Percentiles rank a stretch among this genome's conserved stretches.
Conservation (phyloP, 2,888 invertebrate species). For the Seira musarum region DNA sequence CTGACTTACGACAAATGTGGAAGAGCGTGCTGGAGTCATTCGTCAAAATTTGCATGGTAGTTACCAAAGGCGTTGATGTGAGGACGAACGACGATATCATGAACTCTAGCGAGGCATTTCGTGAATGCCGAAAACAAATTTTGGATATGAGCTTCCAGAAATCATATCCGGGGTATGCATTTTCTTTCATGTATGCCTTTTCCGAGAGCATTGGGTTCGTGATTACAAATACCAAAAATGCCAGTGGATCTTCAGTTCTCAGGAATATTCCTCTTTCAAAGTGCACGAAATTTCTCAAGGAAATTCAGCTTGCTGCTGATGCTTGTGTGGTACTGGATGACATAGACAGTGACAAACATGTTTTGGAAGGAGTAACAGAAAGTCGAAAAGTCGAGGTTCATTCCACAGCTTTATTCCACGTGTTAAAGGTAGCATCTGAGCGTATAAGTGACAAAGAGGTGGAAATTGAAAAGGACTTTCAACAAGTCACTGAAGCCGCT, state of each 20-base stretch:
- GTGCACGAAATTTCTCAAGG: slow-evolving; percentile 46
- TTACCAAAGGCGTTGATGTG: slow-evolving; percentile 9
- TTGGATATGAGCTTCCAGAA: slow-evolving; percentile 44
- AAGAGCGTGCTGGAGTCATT: slow-evolving; percentile 42
- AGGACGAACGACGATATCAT: slow-evolving; percentile 9
- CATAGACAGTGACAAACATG: slow-evolving; percentile 26
- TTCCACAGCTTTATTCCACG: slow-evolving; percentile 33
- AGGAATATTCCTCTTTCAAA: slow-evolving; percentile 13
- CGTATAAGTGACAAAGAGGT: slow-evolving; percentile 26
- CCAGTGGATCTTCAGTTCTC: background rate
- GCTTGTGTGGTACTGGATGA: slow-evolving; percentile 41
- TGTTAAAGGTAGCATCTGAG: slow-evolving; percentile 26
- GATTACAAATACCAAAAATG: slow-evolving; percentile 18
- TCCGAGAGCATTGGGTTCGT: slow-evolving; percentile 30
- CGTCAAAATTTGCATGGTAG: slow-evolving; percentile 41
- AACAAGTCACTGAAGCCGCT: slow-evolving; percentile 32
- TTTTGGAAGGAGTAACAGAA: slow-evolving; percentile 37
- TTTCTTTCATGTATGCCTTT: slow-evolving; percentile 42
- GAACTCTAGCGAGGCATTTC: slow-evolving; percentile 31
- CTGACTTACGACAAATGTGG: slow-evolving; percentile 41
- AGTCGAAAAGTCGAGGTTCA: slow-evolving; percentile 40
- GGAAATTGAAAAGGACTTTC: slow-evolving; percentile 19
- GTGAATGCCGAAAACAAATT: slow-evolving; percentile 46
- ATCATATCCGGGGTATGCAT: slow-evolving; percentile 38
- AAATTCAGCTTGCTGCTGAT: slow-evolving; percentile 46